A percentile compares a stretch with the other conserved stretches of the same genome.
phyloP scores from a whole-genome alignment of 2,797 vertebrate species.

The Ctenopoma kingsleyae region DNA sequence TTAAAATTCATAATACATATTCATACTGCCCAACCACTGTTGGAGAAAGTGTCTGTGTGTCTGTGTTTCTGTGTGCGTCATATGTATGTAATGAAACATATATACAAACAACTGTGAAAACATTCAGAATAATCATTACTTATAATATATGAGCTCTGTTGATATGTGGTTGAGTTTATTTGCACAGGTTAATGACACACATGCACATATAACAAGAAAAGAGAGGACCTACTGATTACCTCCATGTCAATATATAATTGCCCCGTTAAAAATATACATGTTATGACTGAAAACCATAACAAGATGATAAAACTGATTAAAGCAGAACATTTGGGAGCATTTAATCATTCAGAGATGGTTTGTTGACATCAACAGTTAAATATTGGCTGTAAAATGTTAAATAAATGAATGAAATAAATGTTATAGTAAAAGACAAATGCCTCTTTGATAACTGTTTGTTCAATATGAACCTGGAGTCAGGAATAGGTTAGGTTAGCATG shows the following conservation, averaged over 20 bases:
- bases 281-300: not conserved
- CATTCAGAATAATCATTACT: slow-evolving; percentile 4
- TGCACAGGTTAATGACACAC: not conserved
- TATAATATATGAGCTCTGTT: not conserved
- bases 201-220: not conserved
- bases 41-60: slow-evolving; percentile 18
- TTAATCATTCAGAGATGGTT: too few species aligned
- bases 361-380: too few species aligned
- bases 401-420: too few species aligned
- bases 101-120: not conserved
- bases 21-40: slow-evolving; percentile 21
- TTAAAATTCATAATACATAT: slow-evolving; percentile 49
- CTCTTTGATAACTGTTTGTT: too few species aligned
- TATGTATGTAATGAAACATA: not conserved
- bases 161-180: slow-evolving; percentile 3
- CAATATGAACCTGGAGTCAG: too few species aligned
- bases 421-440: too few species aligned
- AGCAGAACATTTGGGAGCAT: too few species aligned
- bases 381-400: too few species aligned
- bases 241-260: not conserved
- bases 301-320: not conserved
- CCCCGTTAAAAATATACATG: not conserved
- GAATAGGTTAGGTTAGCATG: too few species aligned
- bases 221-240: too few species aligned
- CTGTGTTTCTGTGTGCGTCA: slow-evolving; percentile 30